These are phyloP conservation scores for Geotrypetes seraphini DNA, from an alignment of 2,797 vertebrate species.

Conservation along the genomic window DNA sequence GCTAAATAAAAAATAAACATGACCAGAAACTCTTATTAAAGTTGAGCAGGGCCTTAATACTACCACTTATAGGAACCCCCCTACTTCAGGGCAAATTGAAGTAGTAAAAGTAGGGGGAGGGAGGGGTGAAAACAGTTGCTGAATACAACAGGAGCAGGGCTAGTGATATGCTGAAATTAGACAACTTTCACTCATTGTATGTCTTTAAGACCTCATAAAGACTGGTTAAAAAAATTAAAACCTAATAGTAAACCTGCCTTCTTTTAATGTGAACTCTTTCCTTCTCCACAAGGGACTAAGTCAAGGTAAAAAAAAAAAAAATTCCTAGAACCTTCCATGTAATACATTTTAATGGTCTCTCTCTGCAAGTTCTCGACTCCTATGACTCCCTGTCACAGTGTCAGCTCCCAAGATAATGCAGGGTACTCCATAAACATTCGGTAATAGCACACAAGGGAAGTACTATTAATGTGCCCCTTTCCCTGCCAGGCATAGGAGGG, in stretches of 20 bases:
- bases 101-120: no score
- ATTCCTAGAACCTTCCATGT: conserved; percentile 41
- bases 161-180: conserved; percentile 8
- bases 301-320: conserved; percentile 35
- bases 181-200: conserved; percentile 4
- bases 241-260: background rate
- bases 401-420: conserved; percentile 62
- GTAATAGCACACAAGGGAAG: conserved; percentile 71
- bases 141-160: conserved; percentile 7
- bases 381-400: conserved; percentile 62
- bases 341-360: conserved; percentile 63
- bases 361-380: conserved; percentile 61
- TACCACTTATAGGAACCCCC: no score
- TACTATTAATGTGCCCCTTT: conserved; percentile 54
- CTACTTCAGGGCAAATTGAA: no score
- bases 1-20: no score
- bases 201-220: conserved; percentile 14
- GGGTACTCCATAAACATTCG: conserved; percentile 60
- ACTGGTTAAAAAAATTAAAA: conserved; percentile 25
- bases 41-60: no score
- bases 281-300: conserved; percentile 23
- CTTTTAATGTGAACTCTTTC: conserved; percentile 28
- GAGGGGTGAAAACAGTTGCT: conserved; percentile 6
- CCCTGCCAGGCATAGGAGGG: conserved; percentile 53
- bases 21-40: no score